Base-by-base conservation (phyloP, 2,113 vertebrate genomes). In the Anhinga anhinga region DNA sequence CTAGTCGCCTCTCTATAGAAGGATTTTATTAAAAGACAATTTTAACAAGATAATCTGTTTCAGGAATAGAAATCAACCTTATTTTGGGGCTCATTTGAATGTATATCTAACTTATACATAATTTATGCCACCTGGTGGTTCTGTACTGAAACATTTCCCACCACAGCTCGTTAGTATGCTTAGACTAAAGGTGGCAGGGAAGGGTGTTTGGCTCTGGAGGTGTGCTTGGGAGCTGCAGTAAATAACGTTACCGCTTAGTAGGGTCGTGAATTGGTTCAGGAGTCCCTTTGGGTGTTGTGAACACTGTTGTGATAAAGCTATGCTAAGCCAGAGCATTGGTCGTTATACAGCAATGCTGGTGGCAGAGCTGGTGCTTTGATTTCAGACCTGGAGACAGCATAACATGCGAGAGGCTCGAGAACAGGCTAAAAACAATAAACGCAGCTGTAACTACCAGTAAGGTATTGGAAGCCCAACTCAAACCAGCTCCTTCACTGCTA, bases 321-420 rank as follows among this genome's bases (percentile, higher is more conserved):
- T 38, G 47, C 10, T 66, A 44, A 58, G 38, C 44, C 26, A 40
- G 50, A 65, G 38, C 38, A 12, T 11, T 45, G 42, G 7, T 72
- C 25, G 91, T 40, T 30, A 13, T 32, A 2, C 8, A 36, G 52
- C 23, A 27, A 10, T 56, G 21, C 50, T 70, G 22, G 26, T 70
- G 61, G 42, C 70, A 63, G 56, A 91, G 45, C 16, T 38, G 34
- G 14, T 22, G 2, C 45, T 74, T 66, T 0, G 0, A 1, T 85
- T 82, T 69, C 30, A 15, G 8, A 11, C n/a, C 77, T 66, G 27
- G 58, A 79, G 56, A 21, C 5, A 5, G 42, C 14, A 4, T 4
- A 29, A 49, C 0, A 0, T 42, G 27, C 40, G 61, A 3, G 5
- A 56, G 29, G 25, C 74, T 81, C 3, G 0, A 72, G 42, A 66